Conservation (phyloP, 1,140 invertebrate genomes). For the Zaprionus gabonicus region DNA sequence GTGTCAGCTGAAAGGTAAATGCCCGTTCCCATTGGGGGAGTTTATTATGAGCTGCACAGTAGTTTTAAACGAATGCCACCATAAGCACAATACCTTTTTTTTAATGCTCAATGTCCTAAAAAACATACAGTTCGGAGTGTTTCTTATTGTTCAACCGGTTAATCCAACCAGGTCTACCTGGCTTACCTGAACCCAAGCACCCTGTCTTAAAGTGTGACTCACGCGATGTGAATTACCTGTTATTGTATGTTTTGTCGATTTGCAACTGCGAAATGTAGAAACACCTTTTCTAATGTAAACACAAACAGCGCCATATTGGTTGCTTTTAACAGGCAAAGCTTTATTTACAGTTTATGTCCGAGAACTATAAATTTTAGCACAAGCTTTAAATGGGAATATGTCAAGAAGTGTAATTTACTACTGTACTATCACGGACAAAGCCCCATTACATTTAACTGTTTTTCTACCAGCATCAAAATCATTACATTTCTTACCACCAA, state of each 20-base stretch:
- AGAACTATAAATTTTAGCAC: not conserved
- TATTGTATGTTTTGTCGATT: constrained; percentile 27
- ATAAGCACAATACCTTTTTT: not conserved
- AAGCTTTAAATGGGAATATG: not conserved
- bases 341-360: constrained; percentile 26
- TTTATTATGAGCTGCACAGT: constrained; percentile 4
- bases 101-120: not conserved
- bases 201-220: constrained; percentile 23
- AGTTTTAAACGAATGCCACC: not conserved
- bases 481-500: not conserved
- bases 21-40: not conserved
- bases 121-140: not conserved
- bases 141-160: constrained; percentile 17
- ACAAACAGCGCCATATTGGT: constrained; percentile 9
- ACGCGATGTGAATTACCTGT: constrained; percentile 23
- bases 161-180: not conserved
- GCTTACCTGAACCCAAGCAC: not conserved
- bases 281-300: constrained; percentile 15
- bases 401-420: no score
- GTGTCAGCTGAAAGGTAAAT: constrained; percentile 21
- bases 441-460: no score
- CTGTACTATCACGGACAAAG: no score
- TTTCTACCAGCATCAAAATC: not conserved
- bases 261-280: constrained; percentile 11
- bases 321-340: constrained; percentile 21